Evolutionary conservation across 2,113 vertebrate genomes (phyloP).

Genomic region (Drymodes brunneopygia): DNA sequence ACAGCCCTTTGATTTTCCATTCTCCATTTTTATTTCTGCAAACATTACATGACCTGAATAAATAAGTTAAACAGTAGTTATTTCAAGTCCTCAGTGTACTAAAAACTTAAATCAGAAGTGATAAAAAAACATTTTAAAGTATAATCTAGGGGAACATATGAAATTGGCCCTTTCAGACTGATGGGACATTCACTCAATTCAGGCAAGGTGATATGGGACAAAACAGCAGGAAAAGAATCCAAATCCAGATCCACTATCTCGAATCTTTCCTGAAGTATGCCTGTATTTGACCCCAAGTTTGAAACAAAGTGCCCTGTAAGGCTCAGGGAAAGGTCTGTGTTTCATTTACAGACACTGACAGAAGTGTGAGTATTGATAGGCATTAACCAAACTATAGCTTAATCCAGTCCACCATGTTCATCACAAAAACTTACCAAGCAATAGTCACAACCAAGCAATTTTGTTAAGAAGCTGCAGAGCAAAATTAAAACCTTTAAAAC

Average conservation of each 20-base stretch:
- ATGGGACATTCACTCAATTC: neutral
- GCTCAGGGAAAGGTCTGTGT: neutral
- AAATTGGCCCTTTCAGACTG: neutral
- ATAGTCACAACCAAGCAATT: neutral
- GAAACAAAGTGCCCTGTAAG: neutral
- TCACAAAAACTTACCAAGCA: neutral
- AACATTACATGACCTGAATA: constrained; percentile 94
- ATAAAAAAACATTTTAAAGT: neutral
- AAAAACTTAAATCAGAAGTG: neutral
- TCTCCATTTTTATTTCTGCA: constrained; percentile 99
- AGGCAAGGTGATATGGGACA: neutral
- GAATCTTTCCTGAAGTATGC: neutral
- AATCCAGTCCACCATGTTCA: neutral
- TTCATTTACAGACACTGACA: neutral
- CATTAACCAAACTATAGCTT: neutral
- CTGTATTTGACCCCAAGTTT: neutral
- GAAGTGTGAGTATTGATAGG: neutral
- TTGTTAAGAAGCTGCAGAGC: neutral
- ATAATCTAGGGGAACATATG: neutral
- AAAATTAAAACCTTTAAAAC: neutral
- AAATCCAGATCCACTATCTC: neutral
- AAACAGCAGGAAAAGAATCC: neutral
- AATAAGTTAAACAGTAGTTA: constrained; percentile 59
- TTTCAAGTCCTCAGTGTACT: constrained; percentile 4
- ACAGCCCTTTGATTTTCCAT: constrained; percentile 96